Evolutionary conservation across 1,140 invertebrate species (phyloP), one percentile per base, ranked within the genome.

Genomic region (Scaptodrosophila lebanonensis): DNA sequence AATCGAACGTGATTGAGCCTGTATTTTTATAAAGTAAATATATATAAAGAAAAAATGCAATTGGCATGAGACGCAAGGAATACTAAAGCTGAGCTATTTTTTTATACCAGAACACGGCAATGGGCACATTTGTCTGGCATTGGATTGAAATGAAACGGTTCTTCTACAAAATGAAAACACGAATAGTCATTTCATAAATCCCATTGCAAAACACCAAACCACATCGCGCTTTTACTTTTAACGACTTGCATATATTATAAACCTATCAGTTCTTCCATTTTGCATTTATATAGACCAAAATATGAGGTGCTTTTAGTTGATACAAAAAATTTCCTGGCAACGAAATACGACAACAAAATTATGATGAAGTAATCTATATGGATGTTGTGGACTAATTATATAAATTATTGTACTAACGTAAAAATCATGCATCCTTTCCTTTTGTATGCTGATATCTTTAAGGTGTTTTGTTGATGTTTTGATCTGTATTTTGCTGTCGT

Each of bases 401-500:
- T 32, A 25, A n/a, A 3, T 1, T 13, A 30, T 12, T 44, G 15
- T n/a, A 8, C 13, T 18, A 12, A 8, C n/a, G n/a, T n/a, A 62
- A 56, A 48, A 70, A 76, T 58, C 66, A 75, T 62, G 61, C 38
- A 40, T 69, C 73, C 66, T 73, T 59, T 6, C 8, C 8, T n/a
- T 4, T 25, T 25, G 8, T 4, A 25, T 25, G 3, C 22, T 25
- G 3, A 8, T 8, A 25, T 25, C 8, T 25, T 25, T 3, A 4
- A 4, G 8, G 22, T 8, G 8, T 4, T 25, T 25, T 25, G 3
- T 25, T 25, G 48, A 65, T 66, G 57, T 67, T 82, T 60, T 79
- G 82, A 40, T 42, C 60, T 27, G 22, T 64, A 66, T 65, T 84
- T 83, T 84, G 82, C 82, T 84, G 82, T 84, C 73, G 82, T 84